A percentile compares a stretch with the other conserved stretches of the same genome.
Evolutionary conservation across 2,888 invertebrate species (phyloP).

Genomic region (Timandra comae): DNA sequence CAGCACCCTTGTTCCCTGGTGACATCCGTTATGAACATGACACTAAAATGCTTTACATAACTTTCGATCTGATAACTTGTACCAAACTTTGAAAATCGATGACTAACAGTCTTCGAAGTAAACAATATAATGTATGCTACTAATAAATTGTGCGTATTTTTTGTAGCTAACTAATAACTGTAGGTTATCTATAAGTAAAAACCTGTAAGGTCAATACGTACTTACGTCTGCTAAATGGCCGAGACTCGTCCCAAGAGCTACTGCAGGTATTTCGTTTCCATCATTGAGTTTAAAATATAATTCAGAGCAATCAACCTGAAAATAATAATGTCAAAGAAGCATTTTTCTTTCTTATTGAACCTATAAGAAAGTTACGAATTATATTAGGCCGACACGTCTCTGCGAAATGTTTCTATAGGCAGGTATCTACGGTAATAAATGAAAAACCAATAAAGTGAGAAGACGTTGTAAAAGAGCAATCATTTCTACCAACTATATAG

Average conservation of each 20-base stretch:
- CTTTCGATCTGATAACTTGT: no score
- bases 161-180: no score
- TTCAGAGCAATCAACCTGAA: constrained; percentile 23
- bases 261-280: constrained; percentile 51
- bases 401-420: no score
- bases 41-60: constrained; percentile 1
- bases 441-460: constrained; percentile 13
- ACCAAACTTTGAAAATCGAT: no score
- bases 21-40: constrained; percentile 18
- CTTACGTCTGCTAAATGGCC: constrained; percentile 59
- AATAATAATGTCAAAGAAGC: constrained; percentile 6
- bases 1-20: constrained; percentile 55
- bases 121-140: no score
- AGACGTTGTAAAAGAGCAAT: constrained; percentile 10
- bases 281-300: constrained; percentile 44
- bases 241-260: constrained; percentile 60
- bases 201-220: constrained; percentile 15
- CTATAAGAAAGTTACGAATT: constrained; percentile 2
- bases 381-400: constrained; percentile 5
- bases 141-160: no score
- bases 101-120: no score
- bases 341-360: background rate
- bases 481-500: constrained; percentile 14
- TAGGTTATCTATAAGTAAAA: no score
- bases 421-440: constrained; percentile 10